phyloP scores from a whole-genome alignment of 2,113 vertebrate species.

The Mola mola region DNA sequence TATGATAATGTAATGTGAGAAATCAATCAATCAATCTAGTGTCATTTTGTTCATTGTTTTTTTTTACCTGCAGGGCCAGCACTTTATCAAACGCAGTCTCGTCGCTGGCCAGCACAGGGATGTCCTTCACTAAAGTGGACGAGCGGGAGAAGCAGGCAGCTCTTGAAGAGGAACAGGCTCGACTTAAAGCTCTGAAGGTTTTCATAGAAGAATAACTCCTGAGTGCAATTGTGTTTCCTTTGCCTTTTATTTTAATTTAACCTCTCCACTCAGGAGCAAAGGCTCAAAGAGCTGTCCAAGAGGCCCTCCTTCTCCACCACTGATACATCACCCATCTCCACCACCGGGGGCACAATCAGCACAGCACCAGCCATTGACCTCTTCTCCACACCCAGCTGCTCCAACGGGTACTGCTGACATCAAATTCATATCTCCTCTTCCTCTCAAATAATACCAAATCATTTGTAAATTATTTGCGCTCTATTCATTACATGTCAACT shows the following conservation, averaged over 20 bases:
- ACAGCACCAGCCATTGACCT: slow-evolving; percentile 94
- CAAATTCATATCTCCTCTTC: no score
- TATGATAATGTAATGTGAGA: no score
- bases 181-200: slow-evolving; percentile 97
- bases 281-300: slow-evolving; percentile 97
- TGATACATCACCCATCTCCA: slow-evolving; percentile 94
- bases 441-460: no score
- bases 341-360: slow-evolving; percentile 90
- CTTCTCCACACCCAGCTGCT: slow-evolving; percentile 96
- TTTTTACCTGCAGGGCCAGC: slow-evolving; percentile 85
- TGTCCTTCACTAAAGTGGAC: slow-evolving; percentile 97
- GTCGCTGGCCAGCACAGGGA: slow-evolving; percentile 95
- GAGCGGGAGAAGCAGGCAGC: slow-evolving; percentile 99
- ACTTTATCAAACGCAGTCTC: slow-evolving; percentile 98
- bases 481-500: no score
- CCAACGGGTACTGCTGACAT: slow-evolving; percentile 84
- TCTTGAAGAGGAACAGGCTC: slow-evolving; percentile 96
- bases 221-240: neutral
- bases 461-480: no score
- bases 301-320: slow-evolving; percentile 94
- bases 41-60: neutral
- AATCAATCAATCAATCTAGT: neutral
- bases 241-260: slow-evolving; percentile 6
- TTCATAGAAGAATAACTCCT: neutral
- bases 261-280: slow-evolving; percentile 86